Conservation (phyloP, 2,888 invertebrate species). For the Euspilapteryx auroguttella region DNA sequence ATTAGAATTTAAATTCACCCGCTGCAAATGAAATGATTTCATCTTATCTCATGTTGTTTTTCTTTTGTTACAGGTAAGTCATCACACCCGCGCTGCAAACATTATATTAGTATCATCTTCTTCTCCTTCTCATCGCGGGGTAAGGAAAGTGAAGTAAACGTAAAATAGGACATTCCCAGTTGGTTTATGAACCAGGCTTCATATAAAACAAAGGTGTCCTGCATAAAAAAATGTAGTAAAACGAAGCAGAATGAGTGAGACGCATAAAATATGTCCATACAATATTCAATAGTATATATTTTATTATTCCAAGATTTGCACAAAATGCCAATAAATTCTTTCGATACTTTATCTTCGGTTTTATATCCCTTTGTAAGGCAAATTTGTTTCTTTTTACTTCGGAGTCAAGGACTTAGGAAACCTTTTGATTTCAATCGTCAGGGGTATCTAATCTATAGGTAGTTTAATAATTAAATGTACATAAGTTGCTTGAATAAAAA, state of each 20-base stretch:
- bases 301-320: conserved; percentile 56
- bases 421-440: too few relatives aligned
- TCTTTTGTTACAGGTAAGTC: too few relatives aligned
- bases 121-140: conserved; percentile 23
- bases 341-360: conserved; percentile 47
- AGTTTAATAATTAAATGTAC: too few relatives aligned
- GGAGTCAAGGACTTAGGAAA: conserved; percentile 49
- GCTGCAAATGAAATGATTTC: conserved; percentile 50
- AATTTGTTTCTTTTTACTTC: conserved; percentile 57
- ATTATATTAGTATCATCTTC: conserved; percentile 4
- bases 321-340: conserved; percentile 54
- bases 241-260: conserved; percentile 46
- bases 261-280: conserved; percentile 52
- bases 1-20: conserved; percentile 27
- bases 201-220: conserved; percentile 18
- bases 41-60: conserved; percentile 15
- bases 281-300: conserved; percentile 59
- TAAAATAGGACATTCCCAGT: too few relatives aligned
- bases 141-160: conserved; percentile 19
- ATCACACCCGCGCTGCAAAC: too few relatives aligned
- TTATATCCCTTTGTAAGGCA: conserved; percentile 47
- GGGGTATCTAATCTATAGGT: too few relatives aligned
- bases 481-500: too few relatives aligned
- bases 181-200: too few relatives aligned
- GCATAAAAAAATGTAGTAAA: conserved; percentile 46